A percentile compares a stretch with the other conserved stretches of the same genome.
These are phyloP conservation scores for Hetaerina titia DNA, from an alignment of 2,888 invertebrate genomes.

Conservation along the genomic window DNA sequence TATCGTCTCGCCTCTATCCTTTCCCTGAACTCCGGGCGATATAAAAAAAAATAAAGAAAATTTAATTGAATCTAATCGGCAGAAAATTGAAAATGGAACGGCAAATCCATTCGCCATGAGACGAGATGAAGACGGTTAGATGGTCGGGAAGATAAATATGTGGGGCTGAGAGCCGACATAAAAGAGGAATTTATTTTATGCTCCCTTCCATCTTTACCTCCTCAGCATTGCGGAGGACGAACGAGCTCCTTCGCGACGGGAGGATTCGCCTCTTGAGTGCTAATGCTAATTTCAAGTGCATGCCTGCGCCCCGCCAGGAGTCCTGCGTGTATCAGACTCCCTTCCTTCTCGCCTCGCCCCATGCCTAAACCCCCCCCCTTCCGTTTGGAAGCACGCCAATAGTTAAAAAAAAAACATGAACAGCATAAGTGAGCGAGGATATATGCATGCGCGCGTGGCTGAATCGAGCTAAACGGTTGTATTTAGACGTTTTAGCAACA, in stretches of 20 bases:
- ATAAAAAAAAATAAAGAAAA: neutral
- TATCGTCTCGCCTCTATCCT: neutral
- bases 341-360: neutral
- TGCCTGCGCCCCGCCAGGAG: neutral
- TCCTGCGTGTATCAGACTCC: conserved; percentile 3
- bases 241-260: neutral
- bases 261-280: conserved; percentile 48
- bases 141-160: neutral
- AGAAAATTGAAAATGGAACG: conserved; percentile 21
- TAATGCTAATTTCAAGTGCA: conserved; percentile 57
- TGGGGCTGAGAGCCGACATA: neutral
- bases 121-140: neutral
- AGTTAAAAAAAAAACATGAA: neutral
- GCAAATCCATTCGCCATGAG: neutral
- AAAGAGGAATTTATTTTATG: conserved; percentile 19
- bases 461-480: conserved; percentile 32
- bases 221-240: neutral
- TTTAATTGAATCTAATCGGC: conserved; percentile 11
- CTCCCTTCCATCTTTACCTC: conserved; percentile 12
- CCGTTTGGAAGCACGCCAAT: neutral
- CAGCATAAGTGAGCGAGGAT: neutral
- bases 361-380: neutral
- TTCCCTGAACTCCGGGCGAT: neutral
- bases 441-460: neutral
- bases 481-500: conserved; percentile 13